Percentiles rank a stretch among this genome's conserved stretches.
phyloP scores from a whole-genome alignment of 2,113 vertebrate species.

The Thalassarche chlororhynchos region DNA sequence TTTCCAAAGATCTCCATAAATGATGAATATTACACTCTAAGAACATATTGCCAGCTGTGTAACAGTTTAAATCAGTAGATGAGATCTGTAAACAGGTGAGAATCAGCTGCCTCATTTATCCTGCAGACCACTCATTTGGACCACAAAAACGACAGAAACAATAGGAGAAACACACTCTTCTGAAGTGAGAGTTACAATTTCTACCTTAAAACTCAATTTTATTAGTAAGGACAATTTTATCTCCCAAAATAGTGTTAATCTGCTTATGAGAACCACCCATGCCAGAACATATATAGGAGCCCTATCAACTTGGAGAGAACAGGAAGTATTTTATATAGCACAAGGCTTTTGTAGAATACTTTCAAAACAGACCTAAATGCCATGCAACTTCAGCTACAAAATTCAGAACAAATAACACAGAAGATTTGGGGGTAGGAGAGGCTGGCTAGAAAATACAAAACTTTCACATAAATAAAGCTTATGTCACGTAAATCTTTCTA shows the following conservation, averaged over 20 bases:
- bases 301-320: background rate
- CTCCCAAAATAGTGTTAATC: background rate
- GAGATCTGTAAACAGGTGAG: background rate
- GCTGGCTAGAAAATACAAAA: background rate
- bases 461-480: background rate
- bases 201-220: background rate
- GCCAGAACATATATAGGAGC: background rate
- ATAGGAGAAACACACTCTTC: background rate
- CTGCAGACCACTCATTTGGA: background rate
- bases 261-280: background rate
- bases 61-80: background rate
- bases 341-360: background rate
- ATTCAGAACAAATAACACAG: background rate
- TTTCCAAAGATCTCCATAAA: background rate
- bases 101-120: background rate
- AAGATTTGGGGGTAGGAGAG: background rate
- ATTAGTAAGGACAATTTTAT: background rate
- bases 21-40: background rate
- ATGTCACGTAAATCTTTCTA: background rate
- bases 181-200: background rate
- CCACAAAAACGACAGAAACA: background rate
- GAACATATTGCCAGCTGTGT: background rate
- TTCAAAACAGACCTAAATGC: background rate
- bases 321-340: background rate
- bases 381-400: rapidly evolving